Base-by-base conservation (phyloP, 1,140 invertebrate species). In the Lanistes nyassanus region DNA sequence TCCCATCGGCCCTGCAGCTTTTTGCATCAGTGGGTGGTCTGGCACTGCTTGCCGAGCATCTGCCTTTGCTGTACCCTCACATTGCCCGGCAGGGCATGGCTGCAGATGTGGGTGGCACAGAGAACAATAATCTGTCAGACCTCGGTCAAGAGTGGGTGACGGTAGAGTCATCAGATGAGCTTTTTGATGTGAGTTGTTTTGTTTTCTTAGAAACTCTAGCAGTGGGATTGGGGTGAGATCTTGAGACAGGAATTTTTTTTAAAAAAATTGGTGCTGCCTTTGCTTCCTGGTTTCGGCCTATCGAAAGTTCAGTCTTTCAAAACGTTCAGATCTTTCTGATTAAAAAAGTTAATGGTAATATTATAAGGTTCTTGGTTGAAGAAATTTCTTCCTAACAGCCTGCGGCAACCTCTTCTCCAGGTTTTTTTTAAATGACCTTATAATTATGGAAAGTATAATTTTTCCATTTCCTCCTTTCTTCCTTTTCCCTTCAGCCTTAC, bases 11-110 rank as follows among this genome's bases (percentile, higher is more conserved):
- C 9, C 90, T 97, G 76, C 93, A 95, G 79, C 93, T 95, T 51
- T 97, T 97, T 86, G 95, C 94, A 55, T 92, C 92, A 60, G 92
- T 94, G 64, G 96, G 96, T 39, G 96, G 96, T n/a, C 90, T 97
- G 62, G 95, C 95, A 7, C 90, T 97, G 34, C 88, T 97, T 26
- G 95, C 96, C 0, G 93, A 94, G 80, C 94, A 96, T 83, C 90
- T 97, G 81, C 95, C 96, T 0, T 91, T 95, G 0, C 91, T 96
- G 21, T 96, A 96, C 90, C 93, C 95, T n/a, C 94, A 95, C 80
- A 92, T 93, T 13, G 91, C 86, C 23, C 78, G 86, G 29, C 83
- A 85, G 56, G 83, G 81, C n/a, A 77, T 74, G 23, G 75, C 81
- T 11, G 69, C 82, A 74, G 84, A 83, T 13, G 75, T 82, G n/a